Conservation (phyloP, 1,140 invertebrate genomes). For the Propsilocerus akamusi region DNA sequence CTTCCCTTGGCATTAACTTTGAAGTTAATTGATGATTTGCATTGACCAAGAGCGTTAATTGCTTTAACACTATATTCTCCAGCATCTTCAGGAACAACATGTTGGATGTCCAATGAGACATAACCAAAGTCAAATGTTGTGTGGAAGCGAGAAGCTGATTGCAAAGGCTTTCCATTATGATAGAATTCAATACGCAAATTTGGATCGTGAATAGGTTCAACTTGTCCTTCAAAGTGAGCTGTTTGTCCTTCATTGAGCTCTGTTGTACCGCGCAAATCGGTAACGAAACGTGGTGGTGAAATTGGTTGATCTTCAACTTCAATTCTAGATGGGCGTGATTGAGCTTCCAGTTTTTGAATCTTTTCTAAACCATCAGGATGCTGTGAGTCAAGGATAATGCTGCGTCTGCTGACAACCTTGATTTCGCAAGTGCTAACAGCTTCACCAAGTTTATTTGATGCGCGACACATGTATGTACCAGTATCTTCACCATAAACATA, state of each 20-base stretch:
- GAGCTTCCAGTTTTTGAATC: slow-evolving; percentile 72
- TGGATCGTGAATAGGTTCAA: slow-evolving; percentile 80
- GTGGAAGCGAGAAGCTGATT: slow-evolving; percentile 73
- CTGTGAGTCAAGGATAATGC: slow-evolving; percentile 76
- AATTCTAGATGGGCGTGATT: slow-evolving; percentile 52
- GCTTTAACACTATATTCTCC: slow-evolving; percentile 85
- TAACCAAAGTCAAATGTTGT: slow-evolving; percentile 93
- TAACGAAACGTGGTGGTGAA: slow-evolving; percentile 61
- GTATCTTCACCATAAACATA: slow-evolving; percentile 88
- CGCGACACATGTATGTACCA: slow-evolving; percentile 86
- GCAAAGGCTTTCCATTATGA: slow-evolving; percentile 74
- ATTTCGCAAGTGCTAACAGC: slow-evolving; percentile 83
- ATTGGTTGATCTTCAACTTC: slow-evolving; percentile 64
- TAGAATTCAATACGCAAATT: slow-evolving; percentile 81
- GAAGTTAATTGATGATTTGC: slow-evolving; percentile 60
- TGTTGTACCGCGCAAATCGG: slow-evolving; percentile 64
- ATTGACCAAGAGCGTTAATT: slow-evolving; percentile 73
- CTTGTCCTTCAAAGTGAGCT: slow-evolving; percentile 79
- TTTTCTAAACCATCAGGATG: slow-evolving; percentile 86
- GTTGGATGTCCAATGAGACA: slow-evolving; percentile 76
- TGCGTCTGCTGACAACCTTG: slow-evolving; percentile 56
- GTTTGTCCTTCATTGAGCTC: slow-evolving; percentile 70
- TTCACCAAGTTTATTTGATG: slow-evolving; percentile 79
- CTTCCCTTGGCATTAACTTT: slow-evolving; percentile 66
- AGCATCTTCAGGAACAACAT: slow-evolving; percentile 80